Evolutionary conservation across 1,140 invertebrate species (phyloP).

Genomic region (Macrobrachium nipponense): DNA sequence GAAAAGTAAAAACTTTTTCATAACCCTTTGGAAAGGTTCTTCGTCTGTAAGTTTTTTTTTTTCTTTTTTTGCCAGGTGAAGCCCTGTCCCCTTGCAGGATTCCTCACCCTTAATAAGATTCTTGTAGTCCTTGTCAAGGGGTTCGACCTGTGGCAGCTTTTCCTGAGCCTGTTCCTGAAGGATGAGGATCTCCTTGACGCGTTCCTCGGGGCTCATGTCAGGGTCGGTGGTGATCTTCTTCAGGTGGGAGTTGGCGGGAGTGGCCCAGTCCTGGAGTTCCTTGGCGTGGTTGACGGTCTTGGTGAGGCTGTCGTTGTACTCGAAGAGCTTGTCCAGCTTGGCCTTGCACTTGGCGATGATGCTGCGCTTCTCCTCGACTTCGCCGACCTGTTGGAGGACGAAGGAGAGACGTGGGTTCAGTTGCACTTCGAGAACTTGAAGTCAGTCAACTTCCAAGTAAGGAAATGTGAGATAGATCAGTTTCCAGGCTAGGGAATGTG

Average conservation of each 20-base stretch:
- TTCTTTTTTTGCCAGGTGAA: no score
- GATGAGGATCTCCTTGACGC: slow-evolving; percentile 64
- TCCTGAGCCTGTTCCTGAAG: slow-evolving; percentile 62
- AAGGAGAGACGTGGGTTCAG: no score
- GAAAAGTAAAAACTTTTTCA: no score
- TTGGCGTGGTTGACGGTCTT: slow-evolving; percentile 61
- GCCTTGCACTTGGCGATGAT: slow-evolving; percentile 64
- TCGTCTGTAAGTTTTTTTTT: no score
- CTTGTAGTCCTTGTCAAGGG: slow-evolving; percentile 53
- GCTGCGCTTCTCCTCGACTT: slow-evolving; percentile 63
- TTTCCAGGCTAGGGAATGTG: no score
- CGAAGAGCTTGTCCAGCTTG: slow-evolving; percentile 61
- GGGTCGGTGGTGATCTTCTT: slow-evolving; percentile 61
- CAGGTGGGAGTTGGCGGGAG: slow-evolving; percentile 63
- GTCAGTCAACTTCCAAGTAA: no score
- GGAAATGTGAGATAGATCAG: no score
- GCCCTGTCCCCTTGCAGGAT: no score
- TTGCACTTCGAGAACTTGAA: background rate
- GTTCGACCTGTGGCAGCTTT: slow-evolving; percentile 53
- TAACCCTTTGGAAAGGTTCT: no score
- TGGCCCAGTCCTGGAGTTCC: slow-evolving; percentile 62
- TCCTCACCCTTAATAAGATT: slow-evolving; percentile 55
- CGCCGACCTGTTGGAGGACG: slow-evolving; percentile 36
- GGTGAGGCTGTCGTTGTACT: slow-evolving; percentile 61
- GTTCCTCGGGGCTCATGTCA: slow-evolving; percentile 64